Conservation (phyloP, 2,888 invertebrate genomes). For the Eupelmus urozonus region DNA sequence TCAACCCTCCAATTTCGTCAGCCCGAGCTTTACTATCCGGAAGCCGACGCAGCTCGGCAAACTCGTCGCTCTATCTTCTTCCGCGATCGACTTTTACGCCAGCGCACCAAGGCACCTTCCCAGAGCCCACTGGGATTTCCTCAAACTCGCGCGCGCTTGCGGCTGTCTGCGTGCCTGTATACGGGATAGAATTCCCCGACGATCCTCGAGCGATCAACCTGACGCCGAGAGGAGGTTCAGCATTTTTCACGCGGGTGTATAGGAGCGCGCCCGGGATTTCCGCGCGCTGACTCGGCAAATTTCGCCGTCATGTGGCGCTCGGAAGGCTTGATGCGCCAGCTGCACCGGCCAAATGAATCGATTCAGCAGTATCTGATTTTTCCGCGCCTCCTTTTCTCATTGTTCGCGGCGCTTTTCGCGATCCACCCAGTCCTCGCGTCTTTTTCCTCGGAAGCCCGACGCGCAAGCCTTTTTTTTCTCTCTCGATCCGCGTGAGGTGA, state of each 20-base stretch:
- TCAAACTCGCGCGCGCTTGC: not conserved
- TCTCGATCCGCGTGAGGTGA: too few relatives aligned
- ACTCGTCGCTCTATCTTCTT: not conserved
- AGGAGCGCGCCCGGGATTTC: conserved; percentile 41
- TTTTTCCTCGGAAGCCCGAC: not conserved
- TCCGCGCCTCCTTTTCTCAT: conserved; percentile 51
- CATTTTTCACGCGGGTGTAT: conserved; percentile 51
- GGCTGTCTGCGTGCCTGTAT: not conserved
- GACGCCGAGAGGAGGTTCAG: conserved; percentile 32
- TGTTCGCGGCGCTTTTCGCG: conserved; percentile 39
- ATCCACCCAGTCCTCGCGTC: conserved; percentile 1
- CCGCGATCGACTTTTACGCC: conserved; percentile 35
- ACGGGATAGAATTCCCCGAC: conserved; percentile 13
- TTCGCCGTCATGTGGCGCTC: conserved; percentile 52
- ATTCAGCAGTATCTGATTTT: conserved; percentile 58
- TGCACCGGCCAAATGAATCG: conserved; percentile 46
- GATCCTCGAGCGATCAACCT: conserved; percentile 48
- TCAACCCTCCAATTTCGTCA: not conserved
- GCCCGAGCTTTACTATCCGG: not conserved
- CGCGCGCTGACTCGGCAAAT: conserved; percentile 52
- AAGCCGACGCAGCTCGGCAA: conserved; percentile 2
- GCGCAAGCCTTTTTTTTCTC: not conserved
- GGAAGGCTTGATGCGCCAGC: conserved; percentile 14
- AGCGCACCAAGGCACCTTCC: not conserved
- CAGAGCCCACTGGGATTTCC: conserved; percentile 25